Evolutionary conservation across 2,113 vertebrate species (phyloP), one percentile per base, ranked within the genome.

Genomic region (Corapipo altera): DNA sequence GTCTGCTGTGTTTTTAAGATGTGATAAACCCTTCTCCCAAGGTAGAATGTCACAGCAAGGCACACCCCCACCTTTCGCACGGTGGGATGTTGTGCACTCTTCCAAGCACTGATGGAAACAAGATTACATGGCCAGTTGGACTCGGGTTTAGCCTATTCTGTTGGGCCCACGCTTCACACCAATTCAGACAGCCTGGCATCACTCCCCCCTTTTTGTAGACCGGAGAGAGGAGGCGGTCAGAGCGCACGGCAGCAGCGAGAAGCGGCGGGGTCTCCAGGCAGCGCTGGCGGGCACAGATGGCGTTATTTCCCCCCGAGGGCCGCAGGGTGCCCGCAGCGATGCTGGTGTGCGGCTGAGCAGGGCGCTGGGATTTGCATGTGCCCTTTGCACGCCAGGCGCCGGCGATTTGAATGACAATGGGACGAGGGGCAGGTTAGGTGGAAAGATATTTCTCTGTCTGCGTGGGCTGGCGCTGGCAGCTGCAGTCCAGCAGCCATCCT

Each of bases 401-500:
- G 2, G 57, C 27, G 24, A 72, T 96, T 95, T 93, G 72, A 92
- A 95, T 96, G 76, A 96, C 65, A 96, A 93, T 69, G 54, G 82
- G 43, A 51, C 6, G 17, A 94, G 79, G 48, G 51, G 65, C 46
- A 86, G 49, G 84, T 95, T 96, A 96, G 96, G 94, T 95, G 83
- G 85, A 93, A 49, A 54, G 91, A 91, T 92, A 73, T 71, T 87
- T 64, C 65, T 65, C 48, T 16, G 79, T 61, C 89, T 91, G 58
- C 41, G 4, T 16, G 39, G 49, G 73, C 93, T 91, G 88, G 88
- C 84, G 85, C 85, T 33, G 93, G 84, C 98, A 98, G 97, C 97
- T 97, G 97, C 75, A 49, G 51, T 79, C 87, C 96, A 65, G 22
- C 80, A 85, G 83, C 65, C 70, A 37, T 91, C 72, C 86, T 85